These are phyloP conservation scores for Exephanes ischioxanthus DNA, from an alignment of 2,888 invertebrate genomes.

Conservation along the genomic window DNA sequence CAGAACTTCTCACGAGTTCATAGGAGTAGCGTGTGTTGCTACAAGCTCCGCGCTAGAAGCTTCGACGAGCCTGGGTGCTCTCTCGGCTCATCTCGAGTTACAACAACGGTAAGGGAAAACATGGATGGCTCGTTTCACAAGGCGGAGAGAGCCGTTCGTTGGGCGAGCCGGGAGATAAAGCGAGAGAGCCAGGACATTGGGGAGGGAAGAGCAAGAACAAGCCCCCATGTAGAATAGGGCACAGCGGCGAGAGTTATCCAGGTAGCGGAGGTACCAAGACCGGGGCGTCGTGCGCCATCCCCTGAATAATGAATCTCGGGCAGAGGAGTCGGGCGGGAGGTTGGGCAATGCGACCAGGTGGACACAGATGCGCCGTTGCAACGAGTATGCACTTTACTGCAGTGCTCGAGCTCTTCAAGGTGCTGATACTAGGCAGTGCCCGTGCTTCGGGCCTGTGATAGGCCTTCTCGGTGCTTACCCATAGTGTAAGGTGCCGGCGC, in stretches of 20 bases:
- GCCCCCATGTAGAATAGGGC: slow-evolving; percentile 37
- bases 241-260: slow-evolving; percentile 29
- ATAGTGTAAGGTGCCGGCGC: slow-evolving; percentile 42
- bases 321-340: slow-evolving; percentile 36
- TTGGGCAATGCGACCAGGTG: slow-evolving; percentile 65
- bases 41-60: slow-evolving; percentile 51
- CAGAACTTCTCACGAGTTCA: slow-evolving; percentile 56
- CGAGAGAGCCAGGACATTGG: slow-evolving; percentile 30
- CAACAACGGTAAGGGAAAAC: slow-evolving; percentile 55
- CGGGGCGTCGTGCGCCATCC: slow-evolving; percentile 55
- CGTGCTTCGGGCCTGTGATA: slow-evolving; percentile 23
- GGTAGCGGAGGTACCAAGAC: slow-evolving; percentile 27
- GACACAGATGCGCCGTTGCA: slow-evolving; percentile 68
- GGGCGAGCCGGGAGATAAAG: slow-evolving; percentile 18
- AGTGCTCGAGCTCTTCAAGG: slow-evolving; percentile 64
- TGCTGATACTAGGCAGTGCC: slow-evolving; percentile 54
- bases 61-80: slow-evolving; percentile 61
- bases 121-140: slow-evolving; percentile 59
- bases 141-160: slow-evolving; percentile 27
- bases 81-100: slow-evolving; percentile 58
- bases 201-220: slow-evolving; percentile 24
- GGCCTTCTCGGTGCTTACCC: slow-evolving; percentile 55
- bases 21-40: slow-evolving; percentile 20
- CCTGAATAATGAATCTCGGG: slow-evolving; percentile 68
- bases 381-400: slow-evolving; percentile 69